phyloP scores from a whole-genome alignment of 2,888 invertebrate genomes.

The Dorcus parallelipipedus region DNA sequence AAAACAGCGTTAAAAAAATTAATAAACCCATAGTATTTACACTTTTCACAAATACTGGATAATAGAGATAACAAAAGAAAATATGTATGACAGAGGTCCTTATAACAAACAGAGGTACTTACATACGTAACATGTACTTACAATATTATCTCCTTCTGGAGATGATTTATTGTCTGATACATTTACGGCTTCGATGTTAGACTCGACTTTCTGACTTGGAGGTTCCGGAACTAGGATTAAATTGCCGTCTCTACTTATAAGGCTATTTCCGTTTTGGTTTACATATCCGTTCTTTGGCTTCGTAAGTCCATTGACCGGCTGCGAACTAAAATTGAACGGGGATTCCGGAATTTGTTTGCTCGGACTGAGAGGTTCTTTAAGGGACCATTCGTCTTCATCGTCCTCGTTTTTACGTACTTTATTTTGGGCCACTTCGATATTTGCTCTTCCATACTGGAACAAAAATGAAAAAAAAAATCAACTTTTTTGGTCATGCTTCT shows the following conservation, averaged over 20 bases:
- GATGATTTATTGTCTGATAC: constrained; percentile 45
- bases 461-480: background rate
- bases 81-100: too few species aligned
- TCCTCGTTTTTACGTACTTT: constrained; percentile 54
- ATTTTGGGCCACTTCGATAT: constrained; percentile 68
- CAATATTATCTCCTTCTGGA: constrained; percentile 46
- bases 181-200: too few species aligned
- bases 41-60: too few species aligned
- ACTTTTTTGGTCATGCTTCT: too few species aligned
- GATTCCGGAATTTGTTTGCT: too few species aligned
- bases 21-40: too few species aligned
- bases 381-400: constrained; percentile 51
- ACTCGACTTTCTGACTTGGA: constrained; percentile 38
- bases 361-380: constrained; percentile 27
- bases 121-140: constrained; percentile 2
- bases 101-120: too few species aligned
- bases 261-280: constrained; percentile 52
- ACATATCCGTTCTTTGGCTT: constrained; percentile 30
- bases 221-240: constrained; percentile 72
- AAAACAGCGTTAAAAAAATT: too few species aligned
- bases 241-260: constrained; percentile 74
- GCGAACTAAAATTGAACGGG: too few species aligned
- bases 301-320: constrained; percentile 9
- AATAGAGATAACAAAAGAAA: too few species aligned
- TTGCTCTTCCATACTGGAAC: constrained; percentile 75